A percentile compares a stretch with the other conserved stretches of the same genome.
phyloP scores from a whole-genome alignment of 2,113 vertebrate genomes.

The Hydropotes inermis region DNA sequence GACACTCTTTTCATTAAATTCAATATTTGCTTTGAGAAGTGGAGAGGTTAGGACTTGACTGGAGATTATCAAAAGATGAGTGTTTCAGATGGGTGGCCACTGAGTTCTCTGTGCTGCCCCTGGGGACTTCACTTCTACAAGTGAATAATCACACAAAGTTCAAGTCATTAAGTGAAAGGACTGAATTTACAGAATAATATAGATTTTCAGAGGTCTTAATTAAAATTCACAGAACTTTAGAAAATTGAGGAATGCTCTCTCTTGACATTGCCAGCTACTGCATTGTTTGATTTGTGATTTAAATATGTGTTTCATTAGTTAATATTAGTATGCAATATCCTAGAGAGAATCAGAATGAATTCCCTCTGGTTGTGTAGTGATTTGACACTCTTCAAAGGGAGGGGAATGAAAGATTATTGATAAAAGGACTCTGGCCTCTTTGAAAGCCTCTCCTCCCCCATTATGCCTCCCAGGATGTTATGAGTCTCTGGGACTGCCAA shows the following conservation, averaged over 20 bases:
- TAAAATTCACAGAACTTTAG: conserved; percentile 53
- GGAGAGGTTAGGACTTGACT: background rate
- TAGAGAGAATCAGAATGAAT: background rate
- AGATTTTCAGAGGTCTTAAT: conserved; percentile 59
- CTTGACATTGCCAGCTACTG: conserved; percentile 7
- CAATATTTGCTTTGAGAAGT: background rate
- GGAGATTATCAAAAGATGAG: background rate
- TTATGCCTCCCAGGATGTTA: background rate
- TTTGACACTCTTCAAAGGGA: background rate
- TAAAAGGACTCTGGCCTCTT: background rate
- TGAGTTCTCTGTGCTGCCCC: background rate
- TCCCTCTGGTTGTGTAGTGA: background rate
- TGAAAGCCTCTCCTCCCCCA: background rate
- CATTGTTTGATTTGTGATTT: conserved; percentile 41
- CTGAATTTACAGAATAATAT: conserved; percentile 8
- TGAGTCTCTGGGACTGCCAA: background rate
- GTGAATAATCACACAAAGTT: background rate
- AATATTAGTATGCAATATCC: background rate
- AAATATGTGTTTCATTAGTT: conserved; percentile 35
- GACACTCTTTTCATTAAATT: background rate
- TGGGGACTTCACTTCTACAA: background rate
- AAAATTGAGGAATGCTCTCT: conserved; percentile 59
- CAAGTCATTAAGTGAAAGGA: conserved; percentile 51
- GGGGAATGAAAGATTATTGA: background rate
- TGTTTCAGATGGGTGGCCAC: background rate